A percentile compares a stretch with the other conserved stretches of the same genome.
Conservation (phyloP, 1,140 invertebrate species). For the Drosophila parvula region DNA sequence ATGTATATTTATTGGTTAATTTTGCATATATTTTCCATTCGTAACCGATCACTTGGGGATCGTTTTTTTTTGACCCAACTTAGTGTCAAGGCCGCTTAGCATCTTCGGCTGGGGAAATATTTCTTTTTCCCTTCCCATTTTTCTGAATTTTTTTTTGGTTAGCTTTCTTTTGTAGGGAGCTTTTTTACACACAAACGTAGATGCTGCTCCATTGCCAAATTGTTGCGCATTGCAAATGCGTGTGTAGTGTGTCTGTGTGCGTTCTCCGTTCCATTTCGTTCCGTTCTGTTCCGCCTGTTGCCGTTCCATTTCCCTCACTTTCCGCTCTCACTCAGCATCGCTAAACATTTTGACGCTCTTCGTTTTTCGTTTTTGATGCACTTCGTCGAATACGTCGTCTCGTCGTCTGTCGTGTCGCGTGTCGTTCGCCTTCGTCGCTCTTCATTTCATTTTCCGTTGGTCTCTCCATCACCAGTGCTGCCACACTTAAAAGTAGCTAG, state of each 20-base stretch:
- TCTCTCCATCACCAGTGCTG: constrained; percentile 14
- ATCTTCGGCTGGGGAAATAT: background rate
- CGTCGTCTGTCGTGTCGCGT: constrained; percentile 35
- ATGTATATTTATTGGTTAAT: too few species aligned
- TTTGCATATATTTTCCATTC: too few species aligned
- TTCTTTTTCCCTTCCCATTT: constrained; percentile 6
- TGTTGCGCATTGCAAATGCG: constrained; percentile 49
- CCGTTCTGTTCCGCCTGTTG: constrained; percentile 46
- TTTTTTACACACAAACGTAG: constrained; percentile 15
- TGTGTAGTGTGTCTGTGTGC: constrained; percentile 3
- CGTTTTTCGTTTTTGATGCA: constrained; percentile 26
- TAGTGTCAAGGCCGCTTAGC: constrained; percentile 11
- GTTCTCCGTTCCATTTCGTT: constrained; percentile 17
- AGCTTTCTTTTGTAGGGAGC: constrained; percentile 27
- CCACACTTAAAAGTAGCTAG: background rate
- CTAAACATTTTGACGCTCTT: constrained; percentile 23
- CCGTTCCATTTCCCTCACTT: constrained; percentile 59
- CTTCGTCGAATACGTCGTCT: constrained; percentile 39
- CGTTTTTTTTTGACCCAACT: background rate
- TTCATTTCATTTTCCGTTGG: constrained; percentile 19
- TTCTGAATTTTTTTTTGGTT: constrained; percentile 22
- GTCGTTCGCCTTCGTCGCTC: constrained; percentile 21
- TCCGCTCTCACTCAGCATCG: constrained; percentile 31
- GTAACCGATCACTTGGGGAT: constrained; percentile 3
- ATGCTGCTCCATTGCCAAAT: constrained; percentile 57